A percentile compares a stretch with the other conserved stretches of the same genome.
Evolutionary conservation across 2,797 vertebrate species (phyloP).

Genomic region (Gobionotothen gibberifrons): DNA sequence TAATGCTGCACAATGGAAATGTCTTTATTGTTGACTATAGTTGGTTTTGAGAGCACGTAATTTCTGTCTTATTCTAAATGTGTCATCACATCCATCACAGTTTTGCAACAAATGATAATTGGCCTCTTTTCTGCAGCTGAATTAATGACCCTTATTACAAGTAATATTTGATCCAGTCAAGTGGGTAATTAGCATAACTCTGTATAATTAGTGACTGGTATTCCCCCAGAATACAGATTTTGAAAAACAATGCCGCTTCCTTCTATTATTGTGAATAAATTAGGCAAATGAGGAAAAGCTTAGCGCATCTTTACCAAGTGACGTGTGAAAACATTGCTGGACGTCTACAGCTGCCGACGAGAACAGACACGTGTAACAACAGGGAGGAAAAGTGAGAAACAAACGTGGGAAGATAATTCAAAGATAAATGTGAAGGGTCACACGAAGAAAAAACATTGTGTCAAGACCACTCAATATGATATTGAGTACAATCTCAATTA

Average conservation of each 20-base stretch:
- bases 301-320: constrained; percentile 23
- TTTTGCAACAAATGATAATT: constrained; percentile 44
- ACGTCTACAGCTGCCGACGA: background rate
- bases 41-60: constrained; percentile 14
- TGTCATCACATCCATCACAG: constrained; percentile 29
- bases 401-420: background rate
- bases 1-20: background rate
- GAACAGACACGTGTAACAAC: constrained; percentile 2
- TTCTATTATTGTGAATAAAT: constrained; percentile 52
- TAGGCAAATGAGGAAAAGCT: constrained; percentile 47
- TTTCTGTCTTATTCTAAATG: constrained; percentile 14
- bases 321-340: constrained; percentile 15
- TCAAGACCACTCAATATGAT: background rate
- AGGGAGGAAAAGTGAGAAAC: background rate
- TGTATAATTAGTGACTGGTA: constrained; percentile 57
- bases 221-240: constrained; percentile 65
- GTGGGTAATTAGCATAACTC: constrained; percentile 69
- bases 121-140: constrained; percentile 40
- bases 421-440: background rate
- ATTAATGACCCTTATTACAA: constrained; percentile 60
- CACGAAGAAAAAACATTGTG: background rate
- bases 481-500: background rate
- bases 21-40: background rate
- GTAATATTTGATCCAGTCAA: constrained; percentile 66
- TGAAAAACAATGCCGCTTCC: constrained; percentile 35